Evolutionary conservation across 1,140 invertebrate genomes (phyloP).

Genomic region (Trichonephila clavata): DNA sequence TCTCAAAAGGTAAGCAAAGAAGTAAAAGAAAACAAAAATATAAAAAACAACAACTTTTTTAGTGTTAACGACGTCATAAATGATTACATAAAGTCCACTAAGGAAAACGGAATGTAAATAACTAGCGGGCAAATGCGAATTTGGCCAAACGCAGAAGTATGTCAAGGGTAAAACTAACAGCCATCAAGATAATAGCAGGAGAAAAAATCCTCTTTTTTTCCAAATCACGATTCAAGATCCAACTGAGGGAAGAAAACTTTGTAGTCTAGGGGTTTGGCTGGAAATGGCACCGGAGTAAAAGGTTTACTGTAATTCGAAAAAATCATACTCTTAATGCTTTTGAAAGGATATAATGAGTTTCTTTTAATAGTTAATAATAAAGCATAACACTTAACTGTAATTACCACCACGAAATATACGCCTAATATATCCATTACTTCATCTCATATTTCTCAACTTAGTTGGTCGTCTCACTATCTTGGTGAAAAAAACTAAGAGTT

Average conservation of each 20-base stretch:
- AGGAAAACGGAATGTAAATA: constrained; percentile 35
- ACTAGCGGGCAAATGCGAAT: not conserved
- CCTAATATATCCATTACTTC: too few relatives aligned
- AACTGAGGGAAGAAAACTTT: not conserved
- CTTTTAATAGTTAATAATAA: too few relatives aligned
- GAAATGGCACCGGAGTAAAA: not conserved
- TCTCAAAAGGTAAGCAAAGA: not conserved
- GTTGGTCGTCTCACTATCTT: too few relatives aligned
- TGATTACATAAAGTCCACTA: not conserved
- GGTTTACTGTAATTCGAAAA: not conserved
- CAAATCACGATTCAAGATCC: not conserved
- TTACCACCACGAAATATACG: too few relatives aligned
- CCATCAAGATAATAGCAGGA: not conserved
- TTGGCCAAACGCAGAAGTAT: constrained; percentile 7
- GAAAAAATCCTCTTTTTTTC: not conserved
- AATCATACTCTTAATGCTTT: too few relatives aligned
- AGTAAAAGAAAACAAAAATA: not conserved
- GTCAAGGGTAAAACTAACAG: constrained; percentile 39
- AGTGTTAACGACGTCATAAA: not conserved
- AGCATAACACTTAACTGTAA: too few relatives aligned
- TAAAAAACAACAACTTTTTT: not conserved
- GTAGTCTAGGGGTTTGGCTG: not conserved
- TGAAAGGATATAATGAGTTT: too few relatives aligned
- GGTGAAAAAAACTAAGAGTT: too few relatives aligned
- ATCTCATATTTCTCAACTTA: too few relatives aligned